Percentiles rank a stretch among this genome's conserved stretches.
Conservation (phyloP, 1,140 invertebrate species). For the Chrysomallon squamiferum region DNA sequence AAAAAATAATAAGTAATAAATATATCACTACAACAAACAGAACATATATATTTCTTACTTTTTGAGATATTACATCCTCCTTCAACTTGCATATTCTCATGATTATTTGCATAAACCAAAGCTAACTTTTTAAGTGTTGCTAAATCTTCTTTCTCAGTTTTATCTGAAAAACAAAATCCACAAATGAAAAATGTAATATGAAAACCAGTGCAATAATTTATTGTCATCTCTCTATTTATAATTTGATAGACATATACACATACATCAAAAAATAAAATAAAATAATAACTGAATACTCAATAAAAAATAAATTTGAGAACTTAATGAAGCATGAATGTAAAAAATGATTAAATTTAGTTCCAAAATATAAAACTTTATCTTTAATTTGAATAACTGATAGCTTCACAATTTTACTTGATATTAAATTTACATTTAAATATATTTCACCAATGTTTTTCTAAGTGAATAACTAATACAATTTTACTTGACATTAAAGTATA, state of each 20-base stretch:
- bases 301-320: neutral
- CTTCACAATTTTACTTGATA: too few relatives aligned
- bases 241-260: neutral
- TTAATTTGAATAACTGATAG: too few relatives aligned
- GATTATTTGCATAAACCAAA: slow-evolving; percentile 16
- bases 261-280: neutral
- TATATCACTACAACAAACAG: too few relatives aligned
- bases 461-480: too few relatives aligned
- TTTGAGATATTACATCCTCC: slow-evolving; percentile 13
- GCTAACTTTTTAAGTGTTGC: slow-evolving; percentile 6
- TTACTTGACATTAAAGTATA: too few relatives aligned
- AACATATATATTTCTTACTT: neutral
- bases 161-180: slow-evolving; percentile 6
- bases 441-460: too few relatives aligned
- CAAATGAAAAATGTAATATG: neutral
- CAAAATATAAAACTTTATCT: too few relatives aligned
- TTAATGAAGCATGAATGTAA: neutral
- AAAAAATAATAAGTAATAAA: too few relatives aligned
- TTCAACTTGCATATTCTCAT: slow-evolving; percentile 15
- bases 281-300: neutral
- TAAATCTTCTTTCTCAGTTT: slow-evolving; percentile 3
- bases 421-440: too few relatives aligned
- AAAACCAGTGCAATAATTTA: neutral
- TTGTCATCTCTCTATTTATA: neutral
- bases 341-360: too few relatives aligned